These are phyloP conservation scores for Hemitrygon akajei DNA, from an alignment of 2,797 vertebrate genomes.

Conservation along the genomic window DNA sequence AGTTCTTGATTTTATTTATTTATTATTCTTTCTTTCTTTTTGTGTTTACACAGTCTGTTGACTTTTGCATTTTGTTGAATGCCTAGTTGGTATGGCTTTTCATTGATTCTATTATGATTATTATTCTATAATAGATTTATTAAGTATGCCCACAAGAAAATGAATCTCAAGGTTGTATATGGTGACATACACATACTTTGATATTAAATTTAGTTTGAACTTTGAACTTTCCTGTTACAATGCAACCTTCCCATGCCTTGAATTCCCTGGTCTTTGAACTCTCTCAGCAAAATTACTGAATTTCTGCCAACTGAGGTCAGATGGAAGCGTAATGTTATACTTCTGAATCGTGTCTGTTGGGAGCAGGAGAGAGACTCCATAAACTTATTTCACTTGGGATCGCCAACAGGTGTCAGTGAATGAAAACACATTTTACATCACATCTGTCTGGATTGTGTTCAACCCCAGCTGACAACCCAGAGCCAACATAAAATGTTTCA, in stretches of 20 bases:
- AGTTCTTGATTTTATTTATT: too few species aligned
- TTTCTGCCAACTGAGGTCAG: constrained; percentile 19
- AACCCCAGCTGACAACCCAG: neutral
- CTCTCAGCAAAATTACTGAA: constrained; percentile 30
- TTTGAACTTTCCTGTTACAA: neutral
- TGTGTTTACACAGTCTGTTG: too few species aligned
- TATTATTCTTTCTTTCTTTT: too few species aligned
- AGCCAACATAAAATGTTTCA: neutral
- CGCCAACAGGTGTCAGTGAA: constrained; percentile 24
- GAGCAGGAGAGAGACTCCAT: neutral
- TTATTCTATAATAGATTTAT: too few species aligned
- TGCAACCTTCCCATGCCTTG: neutral
- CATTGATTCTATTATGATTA: too few species aligned
- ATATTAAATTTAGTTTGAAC: too few species aligned
- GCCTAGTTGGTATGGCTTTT: too few species aligned
- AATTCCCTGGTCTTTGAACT: neutral
- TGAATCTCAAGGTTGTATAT: too few species aligned
- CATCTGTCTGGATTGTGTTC: neutral
- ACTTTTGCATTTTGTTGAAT: too few species aligned
- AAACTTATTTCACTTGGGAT: constrained; percentile 29
- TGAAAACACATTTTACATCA: neutral
- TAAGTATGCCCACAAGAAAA: too few species aligned
- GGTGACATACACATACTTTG: too few species aligned
- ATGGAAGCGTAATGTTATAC: constrained; percentile 21
- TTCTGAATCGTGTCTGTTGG: neutral